Evolutionary conservation across 1,140 invertebrate species (phyloP), one percentile per base, ranked within the genome.

Genomic region (Euura lappo): DNA sequence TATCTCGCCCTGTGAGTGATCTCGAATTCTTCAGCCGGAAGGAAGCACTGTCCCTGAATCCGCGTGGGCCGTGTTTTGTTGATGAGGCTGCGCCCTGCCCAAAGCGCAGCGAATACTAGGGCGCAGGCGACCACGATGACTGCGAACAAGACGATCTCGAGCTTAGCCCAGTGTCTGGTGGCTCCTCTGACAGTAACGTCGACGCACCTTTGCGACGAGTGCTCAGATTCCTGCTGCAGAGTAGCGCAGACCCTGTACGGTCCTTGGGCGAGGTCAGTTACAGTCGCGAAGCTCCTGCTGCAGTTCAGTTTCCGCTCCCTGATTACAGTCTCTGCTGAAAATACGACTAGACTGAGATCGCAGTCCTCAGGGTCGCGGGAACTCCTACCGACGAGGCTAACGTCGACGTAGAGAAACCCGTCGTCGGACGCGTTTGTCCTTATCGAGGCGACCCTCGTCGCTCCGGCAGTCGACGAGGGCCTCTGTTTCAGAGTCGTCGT

Each of bases 1-100:
- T 90, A 89, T 76, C 88, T 87, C 5, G 88, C 84, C 70, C 89
- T 88, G 45, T 89, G 87, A 0, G 87, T 87, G 10, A 88, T 86
- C 51, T 89, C 87, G 44, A 88, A 83, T 66, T 88, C 86, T 46
- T 89, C 85, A 0, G 85, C 83, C 2, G 88, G 87, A 60, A 88
- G 71, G 68, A 89, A 89, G 44, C 86, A 88, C 65, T 88, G 87
- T 0, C 86, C 80, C 44, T 83, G 84, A 73, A 84, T 83, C 2
- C 78, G 76, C 2, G 81, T 77, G 64, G 82, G 74, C 46, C 79
- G 78, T 46, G 83, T 44, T 45, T 78, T 78, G 51, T 81, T 84
- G 2, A 83, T 70, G 4, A 87, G 69, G 44, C 77, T 80, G 42
- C 85, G 75, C 13, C 82, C 76, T 0, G 81, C 74, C 43, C 86